These are phyloP conservation scores for Salvator merianae DNA, from an alignment of 2,113 vertebrate species.

Conservation along the genomic window DNA sequence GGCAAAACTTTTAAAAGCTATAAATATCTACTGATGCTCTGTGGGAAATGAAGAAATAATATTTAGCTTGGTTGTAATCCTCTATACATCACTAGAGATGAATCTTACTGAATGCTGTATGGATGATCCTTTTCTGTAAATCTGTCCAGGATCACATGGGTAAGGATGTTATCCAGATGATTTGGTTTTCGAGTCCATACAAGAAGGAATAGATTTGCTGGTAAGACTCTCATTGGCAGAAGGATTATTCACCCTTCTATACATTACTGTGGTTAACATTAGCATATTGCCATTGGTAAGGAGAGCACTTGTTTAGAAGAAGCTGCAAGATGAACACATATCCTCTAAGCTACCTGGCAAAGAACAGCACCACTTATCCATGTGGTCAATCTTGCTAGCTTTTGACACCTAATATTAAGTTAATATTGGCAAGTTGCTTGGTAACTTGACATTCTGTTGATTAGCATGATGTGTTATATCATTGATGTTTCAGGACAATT, in stretches of 20 bases:
- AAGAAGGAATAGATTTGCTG: background rate
- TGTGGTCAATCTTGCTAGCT: no score
- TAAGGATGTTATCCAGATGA: background rate
- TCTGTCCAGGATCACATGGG: background rate
- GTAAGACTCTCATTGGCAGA: background rate
- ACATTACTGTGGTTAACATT: constrained; percentile 3
- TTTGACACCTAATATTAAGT: no score
- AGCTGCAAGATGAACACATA: background rate
- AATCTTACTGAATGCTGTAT: background rate
- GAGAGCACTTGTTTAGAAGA: background rate
- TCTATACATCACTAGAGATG: background rate
- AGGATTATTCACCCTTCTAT: background rate
- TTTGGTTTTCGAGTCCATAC: background rate
- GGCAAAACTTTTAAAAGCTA: background rate
- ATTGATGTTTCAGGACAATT: background rate
- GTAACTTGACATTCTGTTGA: background rate
- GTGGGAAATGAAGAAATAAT: background rate
- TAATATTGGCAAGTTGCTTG: no score
- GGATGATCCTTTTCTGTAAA: no score
- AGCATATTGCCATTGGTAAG: background rate
- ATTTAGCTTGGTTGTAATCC: background rate
- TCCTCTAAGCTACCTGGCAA: background rate
- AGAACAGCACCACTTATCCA: background rate
- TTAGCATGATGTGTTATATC: background rate
- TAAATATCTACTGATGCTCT: background rate